Conservation (phyloP, 2,888 invertebrate genomes). For the Ochropleura plecta region DNA sequence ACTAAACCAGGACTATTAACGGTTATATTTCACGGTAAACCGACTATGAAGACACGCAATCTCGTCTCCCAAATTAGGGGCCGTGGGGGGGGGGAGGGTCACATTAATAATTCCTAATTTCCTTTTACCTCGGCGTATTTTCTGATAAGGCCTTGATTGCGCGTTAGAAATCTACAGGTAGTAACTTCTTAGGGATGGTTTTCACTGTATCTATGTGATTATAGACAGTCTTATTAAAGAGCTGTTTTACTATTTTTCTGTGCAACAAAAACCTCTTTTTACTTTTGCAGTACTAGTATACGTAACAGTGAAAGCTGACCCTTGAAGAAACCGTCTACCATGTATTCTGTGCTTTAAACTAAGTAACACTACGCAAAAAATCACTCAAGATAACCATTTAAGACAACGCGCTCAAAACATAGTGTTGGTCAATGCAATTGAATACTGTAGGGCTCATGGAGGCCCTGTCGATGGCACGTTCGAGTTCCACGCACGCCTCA, state of each 20-base stretch:
- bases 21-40: slow-evolving; percentile 73
- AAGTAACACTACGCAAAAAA: too few species aligned
- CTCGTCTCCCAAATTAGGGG: slow-evolving; percentile 44
- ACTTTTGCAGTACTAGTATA: background rate
- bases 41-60: slow-evolving; percentile 61
- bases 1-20: slow-evolving; percentile 65
- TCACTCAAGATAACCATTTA: too few species aligned
- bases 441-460: too few species aligned
- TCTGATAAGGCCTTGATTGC: slow-evolving; percentile 48
- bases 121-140: slow-evolving; percentile 51
- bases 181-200: background rate
- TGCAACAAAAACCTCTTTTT: background rate
- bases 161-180: slow-evolving; percentile 21
- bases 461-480: too few species aligned
- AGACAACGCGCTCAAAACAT: too few species aligned
- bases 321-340: too few species aligned
- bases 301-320: too few species aligned
- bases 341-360: too few species aligned
- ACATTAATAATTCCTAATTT: slow-evolving; percentile 65
- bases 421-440: too few species aligned
- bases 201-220: background rate
- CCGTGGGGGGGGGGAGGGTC: background rate
- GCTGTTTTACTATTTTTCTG: background rate
- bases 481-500: too few species aligned
- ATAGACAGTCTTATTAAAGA: background rate